phyloP scores from a whole-genome alignment of 2,797 vertebrate species.

The Typhlichthys eigenmanni region DNA sequence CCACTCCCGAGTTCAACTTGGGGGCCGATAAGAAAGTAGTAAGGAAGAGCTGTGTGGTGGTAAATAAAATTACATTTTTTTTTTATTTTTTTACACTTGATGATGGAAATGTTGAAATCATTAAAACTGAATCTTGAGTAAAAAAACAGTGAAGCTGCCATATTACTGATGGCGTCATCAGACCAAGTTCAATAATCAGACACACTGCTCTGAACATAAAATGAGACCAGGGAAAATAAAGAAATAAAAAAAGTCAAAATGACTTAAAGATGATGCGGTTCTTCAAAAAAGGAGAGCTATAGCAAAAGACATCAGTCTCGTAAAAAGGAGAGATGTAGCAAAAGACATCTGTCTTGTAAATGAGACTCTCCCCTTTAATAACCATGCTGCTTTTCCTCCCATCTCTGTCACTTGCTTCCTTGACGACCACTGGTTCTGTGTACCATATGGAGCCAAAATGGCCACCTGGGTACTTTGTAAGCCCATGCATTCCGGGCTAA shows the following conservation, averaged over 20 bases:
- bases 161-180: conserved; percentile 56
- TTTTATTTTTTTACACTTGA: conserved; percentile 38
- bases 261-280: too few relatives aligned
- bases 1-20: conserved; percentile 58
- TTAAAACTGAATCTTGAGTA: conserved; percentile 37
- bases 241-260: conserved; percentile 32
- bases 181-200: conserved; percentile 40
- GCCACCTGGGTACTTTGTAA: conserved; percentile 63
- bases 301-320: conserved; percentile 21
- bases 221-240: conserved; percentile 27
- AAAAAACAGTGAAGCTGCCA: conserved; percentile 53
- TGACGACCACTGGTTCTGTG: conserved; percentile 45
- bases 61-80: conserved; percentile 25
- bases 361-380: conserved; percentile 10
- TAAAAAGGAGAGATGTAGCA: too few relatives aligned
- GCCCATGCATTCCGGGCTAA: conserved; percentile 73
- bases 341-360: too few relatives aligned
- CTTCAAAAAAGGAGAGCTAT: conserved; percentile 25
- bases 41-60: conserved; percentile 13
- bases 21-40: conserved; percentile 64
- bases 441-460: conserved; percentile 75
- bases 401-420: conserved; percentile 27
- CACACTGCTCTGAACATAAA: conserved; percentile 1
- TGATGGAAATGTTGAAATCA: conserved; percentile 50
- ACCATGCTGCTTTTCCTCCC: conserved; percentile 26